Base-by-base conservation (phyloP, 64 coral and sea anemone genomes). In the Montipora foliosa region DNA sequence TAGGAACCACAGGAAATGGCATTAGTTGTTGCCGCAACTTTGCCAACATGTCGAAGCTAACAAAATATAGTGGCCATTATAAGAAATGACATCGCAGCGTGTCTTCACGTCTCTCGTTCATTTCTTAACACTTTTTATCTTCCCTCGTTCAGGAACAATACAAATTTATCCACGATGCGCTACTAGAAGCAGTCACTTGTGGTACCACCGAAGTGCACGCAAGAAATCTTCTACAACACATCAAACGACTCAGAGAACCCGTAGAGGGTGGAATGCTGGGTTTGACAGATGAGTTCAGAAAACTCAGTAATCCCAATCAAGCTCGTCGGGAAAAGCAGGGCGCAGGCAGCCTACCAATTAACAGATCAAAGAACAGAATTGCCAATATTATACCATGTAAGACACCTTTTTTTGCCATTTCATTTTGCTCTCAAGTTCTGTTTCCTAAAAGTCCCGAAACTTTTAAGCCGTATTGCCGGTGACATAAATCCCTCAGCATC, bases 311-410 rank as follows among this genome's bases (percentile, higher is more conserved):
- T 57, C 92, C 95, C 0, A 77, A 46, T 51, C 94, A 99, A 85
- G 84, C 95, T 10, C 89, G 93, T 16, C 73, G 90, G 59, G 92
- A 92, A 45, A 90, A 88, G 60, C 88, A 96, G 46, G 92, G 92
- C 19, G 75, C 98, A n/a, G 98, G 92, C 0, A 89, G 89, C 45
- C 87, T 94, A 74, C 17, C 92, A 20, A 76, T 73, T 24, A 99
- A 96, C 89, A 94, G 92, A 96, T 85, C 95, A 8, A 99, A 99
- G 53, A 96, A 99, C 76, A 94, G 98, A 87, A 71, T 96, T 55
- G 89, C 98, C 6, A 99, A 99, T 19, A 99, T 99, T 78, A 68
- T 99, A 55, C 98, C 98, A 72, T 96, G 98, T 99, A 96, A 80
- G 98, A 87, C 51, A 52, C 66, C 37, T 83, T 24, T 25, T 75